Evolutionary conservation across 92 coral and sea anemone species (phyloP), one percentile per base, ranked within the genome.

Genomic region (Palythoa caribaeorum): DNA sequence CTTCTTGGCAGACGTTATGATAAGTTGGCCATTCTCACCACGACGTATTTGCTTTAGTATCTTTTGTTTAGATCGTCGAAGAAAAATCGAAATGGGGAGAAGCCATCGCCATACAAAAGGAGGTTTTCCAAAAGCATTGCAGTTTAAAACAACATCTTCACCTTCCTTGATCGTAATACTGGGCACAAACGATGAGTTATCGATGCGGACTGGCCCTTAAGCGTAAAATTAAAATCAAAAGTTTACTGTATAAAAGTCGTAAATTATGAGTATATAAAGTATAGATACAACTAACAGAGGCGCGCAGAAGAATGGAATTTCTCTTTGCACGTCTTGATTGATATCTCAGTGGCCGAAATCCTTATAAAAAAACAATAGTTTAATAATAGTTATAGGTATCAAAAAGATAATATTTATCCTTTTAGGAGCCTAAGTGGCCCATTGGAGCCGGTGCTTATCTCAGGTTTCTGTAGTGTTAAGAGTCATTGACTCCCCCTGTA

Each of bases 71-170:
- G 75, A 53, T 19, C 9, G 75, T 66, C 86, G 76, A 66, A 66
- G 86, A 20, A 65, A 21, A 21, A 81, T 71, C 1, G 86, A 47
- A 3, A 16, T 15, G 1, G 86, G 86, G 17, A 65, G 40, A 40
- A 0, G 13, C 86, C 86, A 81, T 15, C 62, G 60, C 86, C 86
- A 81, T 3, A 9, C 63, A 15, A 48, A 68, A 7, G 86, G 86
- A 19, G 86, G 76, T 12, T 81, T 81, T n/a, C 86, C 86, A 47
- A 21, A 52, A 21, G 86, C 76, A 13, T 68, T 55, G 60, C 86
- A 81, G 9, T 38, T 66, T n/a, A 81, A 60, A 10, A 65, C 75
- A 21, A 66, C 86, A 81, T 69, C 40, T 7, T 81, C 73, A 16
- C 86, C 86, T 48, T 81, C 86, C 40, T 81, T 69, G 28, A 81